Evolutionary conservation across 2,888 invertebrate genomes (phyloP).

Genomic region (Altica lythri): DNA sequence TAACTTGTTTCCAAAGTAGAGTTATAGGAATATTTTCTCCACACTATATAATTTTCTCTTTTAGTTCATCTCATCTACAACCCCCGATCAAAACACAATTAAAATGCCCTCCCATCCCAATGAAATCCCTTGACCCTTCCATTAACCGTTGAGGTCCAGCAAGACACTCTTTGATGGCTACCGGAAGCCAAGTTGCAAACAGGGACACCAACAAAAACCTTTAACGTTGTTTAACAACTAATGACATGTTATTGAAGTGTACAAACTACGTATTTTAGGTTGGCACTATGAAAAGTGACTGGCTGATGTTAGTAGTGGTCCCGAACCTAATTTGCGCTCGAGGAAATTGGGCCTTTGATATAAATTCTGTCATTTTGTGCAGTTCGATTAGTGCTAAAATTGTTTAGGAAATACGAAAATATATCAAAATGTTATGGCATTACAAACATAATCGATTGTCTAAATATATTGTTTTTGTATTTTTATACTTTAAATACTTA

Average conservation of each 20-base stretch:
- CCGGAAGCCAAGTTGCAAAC: constrained; percentile 46
- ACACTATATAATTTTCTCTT: too few species aligned
- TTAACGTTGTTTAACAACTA: constrained; percentile 47
- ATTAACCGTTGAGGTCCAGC: constrained; percentile 22
- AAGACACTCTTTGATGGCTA: constrained; percentile 39
- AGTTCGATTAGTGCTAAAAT: background rate
- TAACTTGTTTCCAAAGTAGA: too few species aligned
- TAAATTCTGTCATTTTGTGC: background rate
- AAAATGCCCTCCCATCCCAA: background rate
- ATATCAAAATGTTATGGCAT: too few species aligned
- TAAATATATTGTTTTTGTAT: too few species aligned
- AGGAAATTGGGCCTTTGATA: constrained; percentile 1
- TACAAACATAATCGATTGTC: too few species aligned
- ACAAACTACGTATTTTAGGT: constrained; percentile 31
- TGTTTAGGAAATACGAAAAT: too few species aligned
- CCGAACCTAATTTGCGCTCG: constrained; percentile 1
- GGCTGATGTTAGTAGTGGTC: background rate
- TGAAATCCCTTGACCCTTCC: constrained; percentile 9
- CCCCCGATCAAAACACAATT: constrained; percentile 1
- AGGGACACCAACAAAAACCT: constrained; percentile 45
- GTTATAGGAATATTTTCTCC: too few species aligned
- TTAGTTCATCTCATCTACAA: too few species aligned
- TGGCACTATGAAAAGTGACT: constrained; percentile 14
- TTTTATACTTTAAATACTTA: too few species aligned
- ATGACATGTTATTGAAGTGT: constrained; percentile 50